Evolutionary conservation across 2,797 vertebrate genomes (phyloP), one percentile per base, ranked within the genome.

Genomic region (Podarcis siculus): DNA sequence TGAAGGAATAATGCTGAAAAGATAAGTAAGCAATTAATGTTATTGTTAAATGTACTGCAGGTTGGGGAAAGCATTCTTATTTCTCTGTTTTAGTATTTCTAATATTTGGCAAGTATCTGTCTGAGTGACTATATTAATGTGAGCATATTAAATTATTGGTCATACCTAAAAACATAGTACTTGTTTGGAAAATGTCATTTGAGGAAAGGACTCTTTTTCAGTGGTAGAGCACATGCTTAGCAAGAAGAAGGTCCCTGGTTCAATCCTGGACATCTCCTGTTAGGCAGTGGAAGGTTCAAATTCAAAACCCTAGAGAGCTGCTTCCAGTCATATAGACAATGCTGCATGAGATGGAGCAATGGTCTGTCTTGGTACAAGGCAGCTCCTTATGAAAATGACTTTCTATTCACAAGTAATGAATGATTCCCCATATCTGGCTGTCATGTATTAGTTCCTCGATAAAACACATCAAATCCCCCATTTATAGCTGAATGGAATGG

Each of bases 31-130:
- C 77, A 69, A 90, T 92, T 83, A 88, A 7, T 3, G 35, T 89
- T 83, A 87, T 72, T 72, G 42, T 83, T 35, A 79, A 69, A 86
- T 61, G 55, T 19, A 81, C 17, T 35, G 90, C 76, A 94, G 95
- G 88, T n/a, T 83, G 89, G 89, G 92, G 81, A 84, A n/a, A 92
- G 78, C 77, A 83, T 83, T 78, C 69, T 86, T 93, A 89, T 90
- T 89, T 73, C 32, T 7, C 1, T 45, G n/a, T n/a, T 88, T 72
- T 83, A 82, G 79, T 93, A 42, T 42, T 42, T 83, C 90, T 72
- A 32, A 84, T 8, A 82, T 87, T 86, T 64, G 10, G 4, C 72
- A 39, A 58, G 17, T 49, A 72, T 71, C 30, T 10, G 15, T 12
- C 9, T 35, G 69, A 35, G 6, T 61, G 55, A 39, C 15, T 61